Evolutionary conservation across 2,113 vertebrate species (phyloP), one percentile per base, ranked within the genome.

Genomic region (Paramisgurnus dabryanus): DNA sequence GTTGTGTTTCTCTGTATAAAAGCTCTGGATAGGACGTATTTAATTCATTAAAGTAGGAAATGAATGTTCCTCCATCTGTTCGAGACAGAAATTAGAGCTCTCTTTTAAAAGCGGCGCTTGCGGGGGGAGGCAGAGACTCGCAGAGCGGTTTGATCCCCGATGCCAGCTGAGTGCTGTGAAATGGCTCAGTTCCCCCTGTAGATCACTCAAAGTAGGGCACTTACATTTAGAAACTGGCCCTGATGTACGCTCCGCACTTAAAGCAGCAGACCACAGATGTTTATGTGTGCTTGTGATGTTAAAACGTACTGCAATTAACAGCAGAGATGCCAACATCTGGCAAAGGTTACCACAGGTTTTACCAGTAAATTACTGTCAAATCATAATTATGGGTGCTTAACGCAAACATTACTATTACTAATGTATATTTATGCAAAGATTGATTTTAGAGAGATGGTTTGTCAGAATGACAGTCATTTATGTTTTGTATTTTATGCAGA

Each of bases 151-250:
- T 60, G 65, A 78, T 57, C 71, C 40, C 40, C 6, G 10, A n/a
- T 60, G 71, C 58, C 57, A 49, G 72, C 55, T 60, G 65, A 64
- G 13, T 39, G 71, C 61, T 63, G 80, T 71, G 67, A 73, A 67
- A 67, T 60, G 53, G 11, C 74, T 40, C 39, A 22, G 58, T 66
- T 76, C n/a, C 50, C 78, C 81, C 58, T 41, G 58, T 66, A 69
- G 78, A 81, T 47, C 50, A 53, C 53, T 39, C 57, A 65, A 83
- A 81, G 79, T 83, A 86, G 84, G 79, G 27, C 82, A 79, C 49
- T 53, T 76, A 76, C 79, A 81, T 66, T 85, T 83, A 83, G 80
- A 85, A 71, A 61, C 60, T 45, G 27, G 8, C 77, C 12, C 17
- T 34, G 13, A 64, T 61, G 8, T 17, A 39, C 39, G 5, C 57